These are phyloP conservation scores for Nycticryphes semicollaris DNA, from an alignment of 2,113 vertebrate genomes.

Conservation along the genomic window DNA sequence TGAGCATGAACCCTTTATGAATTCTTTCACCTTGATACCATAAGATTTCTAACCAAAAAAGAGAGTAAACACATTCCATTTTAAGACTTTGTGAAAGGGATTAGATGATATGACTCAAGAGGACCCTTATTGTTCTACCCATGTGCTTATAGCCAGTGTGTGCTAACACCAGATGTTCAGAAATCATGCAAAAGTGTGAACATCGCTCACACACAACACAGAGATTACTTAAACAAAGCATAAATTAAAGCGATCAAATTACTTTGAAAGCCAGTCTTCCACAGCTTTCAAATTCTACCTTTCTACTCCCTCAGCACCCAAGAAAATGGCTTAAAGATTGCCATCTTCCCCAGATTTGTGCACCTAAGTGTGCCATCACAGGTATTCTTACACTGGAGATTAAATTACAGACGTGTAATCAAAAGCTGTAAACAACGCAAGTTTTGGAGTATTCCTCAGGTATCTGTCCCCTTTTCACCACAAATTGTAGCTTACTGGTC, in stretches of 20 bases:
- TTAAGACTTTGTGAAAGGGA: background rate
- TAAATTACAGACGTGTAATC: background rate
- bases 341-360: background rate
- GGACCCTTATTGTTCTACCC: background rate
- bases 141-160: background rate
- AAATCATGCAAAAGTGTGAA: background rate
- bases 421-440: background rate
- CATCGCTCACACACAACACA: too few relatives aligned
- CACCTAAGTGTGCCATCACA: background rate
- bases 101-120: background rate
- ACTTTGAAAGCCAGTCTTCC: background rate
- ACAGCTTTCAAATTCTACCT: background rate
- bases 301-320: background rate
- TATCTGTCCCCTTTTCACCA: background rate
- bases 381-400: background rate
- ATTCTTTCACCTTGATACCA: background rate
- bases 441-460: background rate
- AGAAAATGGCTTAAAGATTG: background rate
- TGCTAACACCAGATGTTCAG: background rate
- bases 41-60: background rate
- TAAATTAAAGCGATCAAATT: background rate
- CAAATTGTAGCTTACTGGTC: background rate
- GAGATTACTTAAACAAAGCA: background rate
- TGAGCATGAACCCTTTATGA: background rate
- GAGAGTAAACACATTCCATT: background rate